A percentile compares a stretch with the other conserved stretches of the same genome.
phyloP scores from a whole-genome alignment of 1,140 invertebrate species.

The Telenomus remus region DNA sequence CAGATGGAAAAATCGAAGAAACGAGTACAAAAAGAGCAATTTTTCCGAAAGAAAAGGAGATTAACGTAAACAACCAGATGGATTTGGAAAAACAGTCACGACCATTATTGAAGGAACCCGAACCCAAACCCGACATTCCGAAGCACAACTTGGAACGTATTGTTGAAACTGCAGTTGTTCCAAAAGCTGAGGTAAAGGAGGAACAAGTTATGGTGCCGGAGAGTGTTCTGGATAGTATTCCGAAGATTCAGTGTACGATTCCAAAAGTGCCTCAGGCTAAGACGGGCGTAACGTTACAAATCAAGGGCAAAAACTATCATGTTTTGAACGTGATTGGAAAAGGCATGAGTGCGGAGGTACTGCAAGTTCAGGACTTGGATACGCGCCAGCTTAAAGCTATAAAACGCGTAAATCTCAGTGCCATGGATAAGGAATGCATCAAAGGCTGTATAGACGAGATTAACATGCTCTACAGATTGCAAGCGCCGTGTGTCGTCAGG shows the following conservation, averaged over 20 bases:
- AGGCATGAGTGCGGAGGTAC: conserved; percentile 80
- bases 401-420: conserved; percentile 75
- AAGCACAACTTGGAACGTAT: too few species aligned
- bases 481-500: conserved; percentile 88
- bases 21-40: conserved; percentile 15
- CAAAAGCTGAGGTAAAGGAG: neutral
- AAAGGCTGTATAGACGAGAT: conserved; percentile 95
- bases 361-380: conserved; percentile 70
- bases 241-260: conserved; percentile 43
- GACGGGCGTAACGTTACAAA: conserved; percentile 42
- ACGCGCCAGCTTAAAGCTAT: conserved; percentile 77
- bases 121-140: conserved; percentile 1
- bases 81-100: neutral
- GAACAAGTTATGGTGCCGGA: neutral
- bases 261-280: conserved; percentile 8
- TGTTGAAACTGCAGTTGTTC: neutral
- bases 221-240: conserved; percentile 2
- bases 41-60: conserved; percentile 19
- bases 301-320: conserved; percentile 68
- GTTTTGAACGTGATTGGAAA: conserved; percentile 74
- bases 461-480: conserved; percentile 86
- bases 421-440: conserved; percentile 81
- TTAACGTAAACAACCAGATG: conserved; percentile 16
- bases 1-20: conserved; percentile 10
- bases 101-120: neutral